Evolutionary conservation across 2,888 invertebrate species (phyloP), one percentile per base, ranked within the genome.

Genomic region (Chloromyia formosa): DNA sequence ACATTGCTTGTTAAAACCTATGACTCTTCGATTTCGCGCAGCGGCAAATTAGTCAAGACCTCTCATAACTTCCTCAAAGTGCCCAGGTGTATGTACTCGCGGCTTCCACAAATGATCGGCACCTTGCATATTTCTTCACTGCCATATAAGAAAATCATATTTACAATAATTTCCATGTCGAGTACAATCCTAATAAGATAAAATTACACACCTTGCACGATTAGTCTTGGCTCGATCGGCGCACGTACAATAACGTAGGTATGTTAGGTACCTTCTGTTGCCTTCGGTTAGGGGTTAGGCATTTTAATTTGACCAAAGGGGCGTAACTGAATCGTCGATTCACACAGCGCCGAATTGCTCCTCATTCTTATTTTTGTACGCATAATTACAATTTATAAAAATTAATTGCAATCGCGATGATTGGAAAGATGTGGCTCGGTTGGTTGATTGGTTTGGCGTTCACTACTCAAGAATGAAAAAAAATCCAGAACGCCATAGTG

Each of bases 91-190:
- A n/a, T 35, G 27, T 35, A 35, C 27, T 35, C 27, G 27, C 27
- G 27, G 27, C 7, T 4, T 35, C 7, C 27, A 35, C 7, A 7
- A 7, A 35, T 7, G 7, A 35, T 2, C 27, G 7, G 7, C 27
- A 35, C n/a, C n/a, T 35, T 35, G 27, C 27, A 35, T 7, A 2
- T 35, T 7, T 35, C 27, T 2, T 12, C 1, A 5, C 49, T 12
- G 12, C 12, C 49, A 49, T 35, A 35, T 35, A 49, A n/a, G 16
- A 49, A 49, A 49, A 56, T 20, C 56, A 56, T 56, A 56, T 56
- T 56, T 56, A 56, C 56, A 56, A 56, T 56, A 56, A 56, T 56
- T 56, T 56, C 56, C 56, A 56, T 56, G 56, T 56, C 14, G 16
- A 16, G 18, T n/a, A n/a, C 56, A 56, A 10, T 18, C 18, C 10